Conservation (phyloP, 2,888 invertebrate species). For the Parthenolecanium corni region DNA sequence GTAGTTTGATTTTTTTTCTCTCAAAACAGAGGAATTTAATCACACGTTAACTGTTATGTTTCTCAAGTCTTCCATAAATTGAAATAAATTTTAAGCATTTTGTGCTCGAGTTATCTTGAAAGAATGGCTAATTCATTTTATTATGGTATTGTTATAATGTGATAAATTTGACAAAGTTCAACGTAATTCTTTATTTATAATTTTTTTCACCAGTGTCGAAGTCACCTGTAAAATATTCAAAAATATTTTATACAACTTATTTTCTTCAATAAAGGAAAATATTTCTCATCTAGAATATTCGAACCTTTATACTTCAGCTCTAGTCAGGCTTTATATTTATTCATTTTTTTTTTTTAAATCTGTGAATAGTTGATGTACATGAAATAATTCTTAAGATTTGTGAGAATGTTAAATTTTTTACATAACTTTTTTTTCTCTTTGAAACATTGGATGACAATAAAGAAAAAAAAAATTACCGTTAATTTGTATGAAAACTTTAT, state of each 20-base stretch:
- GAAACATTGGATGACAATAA: conserved; percentile 23
- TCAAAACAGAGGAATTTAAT: no score
- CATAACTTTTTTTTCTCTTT: conserved; percentile 14
- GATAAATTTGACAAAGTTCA: neutral
- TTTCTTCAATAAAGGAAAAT: neutral
- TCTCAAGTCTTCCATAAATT: no score
- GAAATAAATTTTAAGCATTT: no score
- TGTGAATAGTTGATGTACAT: neutral
- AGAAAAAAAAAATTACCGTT: conserved; percentile 15
- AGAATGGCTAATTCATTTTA: no score
- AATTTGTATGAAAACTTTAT: neutral
- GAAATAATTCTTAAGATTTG: neutral
- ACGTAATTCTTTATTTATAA: neutral
- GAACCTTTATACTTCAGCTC: neutral
- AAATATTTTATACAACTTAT: no score
- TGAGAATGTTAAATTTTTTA: neutral
- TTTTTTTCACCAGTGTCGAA: neutral
- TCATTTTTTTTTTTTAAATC: neutral
- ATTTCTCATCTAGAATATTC: neutral
- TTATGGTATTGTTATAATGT: neutral
- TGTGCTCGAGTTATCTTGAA: no score
- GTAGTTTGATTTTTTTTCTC: no score
- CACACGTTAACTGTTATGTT: no score
- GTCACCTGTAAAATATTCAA: neutral
- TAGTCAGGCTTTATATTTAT: neutral